Base-by-base conservation (phyloP, 2,113 vertebrate species). In the Melanocharis versteri region DNA sequence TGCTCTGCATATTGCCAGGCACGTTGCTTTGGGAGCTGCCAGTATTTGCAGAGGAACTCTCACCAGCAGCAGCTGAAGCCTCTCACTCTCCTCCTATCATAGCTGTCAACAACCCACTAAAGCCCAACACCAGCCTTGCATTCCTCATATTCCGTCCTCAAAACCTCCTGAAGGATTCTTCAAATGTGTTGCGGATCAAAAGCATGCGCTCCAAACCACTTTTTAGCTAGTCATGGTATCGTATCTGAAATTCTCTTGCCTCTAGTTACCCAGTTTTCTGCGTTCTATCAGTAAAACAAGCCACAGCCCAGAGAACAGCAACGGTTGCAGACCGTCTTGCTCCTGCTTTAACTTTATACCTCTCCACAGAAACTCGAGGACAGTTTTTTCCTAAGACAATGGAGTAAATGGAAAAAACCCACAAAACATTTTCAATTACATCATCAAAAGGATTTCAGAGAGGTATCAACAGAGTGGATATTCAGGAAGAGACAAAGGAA, bases 231-330 rank as follows among this genome's bases (percentile, higher is more conserved):
- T 20, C n/a, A 37, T 3, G 30, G 68, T 61, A 89, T 66, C 33
- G 26, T 18, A 72, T 8, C 33, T 89, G 70, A 50, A 61, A 83
- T 78, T 75, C 37, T 70, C 87, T 78, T 70, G 26, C 62, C 53
- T 69, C 37, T 62, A 18, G 64, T 70, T 28, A 45, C 9, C 28
- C 72, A 53, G 13, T 47, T 69, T 75, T 11, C 16, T n/a, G 50
- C 54, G 48, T 73, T 94, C 93, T 73, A 85, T 45, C 94, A 95
- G 69, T 60, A 94, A 88, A 95, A 89, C 81, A 39, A 53, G 16
- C 45, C 58, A 72, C 47, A 66, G 39, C 48, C 61, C 31, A 31
- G 44, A 48, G n/a, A 50, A 69, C 19, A 54, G 26, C 22, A 58
- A 27, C 0, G 0, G 18, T 5, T 27, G 15, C 45, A 40, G 27